A percentile compares a stretch with the other conserved stretches of the same genome.
Evolutionary conservation across 2,888 invertebrate genomes (phyloP).

Genomic region (Meghimatium bilineatum): DNA sequence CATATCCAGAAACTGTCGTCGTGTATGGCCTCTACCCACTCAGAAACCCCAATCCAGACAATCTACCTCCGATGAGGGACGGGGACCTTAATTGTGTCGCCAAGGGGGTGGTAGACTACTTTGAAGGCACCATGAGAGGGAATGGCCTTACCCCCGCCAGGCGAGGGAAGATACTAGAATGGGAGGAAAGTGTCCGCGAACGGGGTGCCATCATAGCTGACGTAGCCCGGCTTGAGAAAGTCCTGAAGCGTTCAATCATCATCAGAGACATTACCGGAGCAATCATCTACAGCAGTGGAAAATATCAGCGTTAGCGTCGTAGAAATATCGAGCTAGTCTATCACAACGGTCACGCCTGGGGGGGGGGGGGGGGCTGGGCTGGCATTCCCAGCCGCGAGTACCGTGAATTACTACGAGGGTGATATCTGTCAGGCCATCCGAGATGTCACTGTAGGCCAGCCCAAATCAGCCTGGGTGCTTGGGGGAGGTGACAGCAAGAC

Average conservation of each 20-base stretch:
- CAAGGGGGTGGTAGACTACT: neutral
- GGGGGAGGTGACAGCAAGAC: neutral
- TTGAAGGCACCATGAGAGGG: conserved; percentile 15
- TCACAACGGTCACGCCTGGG: neutral
- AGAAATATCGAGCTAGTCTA: neutral
- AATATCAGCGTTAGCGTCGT: neutral
- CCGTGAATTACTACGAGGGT: neutral
- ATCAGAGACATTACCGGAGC: conserved; percentile 1
- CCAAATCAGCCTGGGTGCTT: neutral
- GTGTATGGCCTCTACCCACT: conserved; percentile 4
- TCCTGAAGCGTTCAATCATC: conserved; percentile 15
- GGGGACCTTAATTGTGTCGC: conserved; percentile 15
- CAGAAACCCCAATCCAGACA: conserved; percentile 10
- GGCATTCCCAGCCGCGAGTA: neutral
- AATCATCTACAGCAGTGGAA: neutral
- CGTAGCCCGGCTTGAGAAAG: neutral
- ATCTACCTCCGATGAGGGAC: neutral
- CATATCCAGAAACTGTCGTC: neutral
- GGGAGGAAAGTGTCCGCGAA: neutral
- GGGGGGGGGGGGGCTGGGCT: neutral
- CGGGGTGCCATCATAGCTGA: conserved; percentile 1
- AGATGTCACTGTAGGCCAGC: neutral
- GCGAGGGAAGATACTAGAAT: neutral
- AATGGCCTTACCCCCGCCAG: neutral
- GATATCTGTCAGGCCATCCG: neutral